phyloP scores from a whole-genome alignment of 2,888 invertebrate genomes.

The Rugalucina vietnamica region DNA sequence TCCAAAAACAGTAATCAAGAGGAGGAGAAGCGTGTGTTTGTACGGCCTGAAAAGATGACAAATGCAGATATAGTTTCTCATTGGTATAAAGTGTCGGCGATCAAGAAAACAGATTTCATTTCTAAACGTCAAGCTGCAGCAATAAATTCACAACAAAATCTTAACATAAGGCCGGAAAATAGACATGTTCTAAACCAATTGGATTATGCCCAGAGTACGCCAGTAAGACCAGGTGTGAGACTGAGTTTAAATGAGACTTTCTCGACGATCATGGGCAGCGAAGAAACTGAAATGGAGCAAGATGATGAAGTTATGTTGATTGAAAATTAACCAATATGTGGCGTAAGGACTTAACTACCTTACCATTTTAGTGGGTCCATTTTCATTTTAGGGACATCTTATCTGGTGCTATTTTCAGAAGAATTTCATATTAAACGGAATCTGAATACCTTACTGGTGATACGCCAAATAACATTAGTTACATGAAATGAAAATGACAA shows the following conservation, averaged over 20 bases:
- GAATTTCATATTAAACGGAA: too few species aligned
- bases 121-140: background rate
- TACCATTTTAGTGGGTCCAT: too few species aligned
- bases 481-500: too few species aligned
- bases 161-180: background rate
- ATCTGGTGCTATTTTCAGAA: too few species aligned
- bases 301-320: constrained; percentile 48
- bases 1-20: background rate
- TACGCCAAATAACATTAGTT: too few species aligned
- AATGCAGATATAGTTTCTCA: background rate
- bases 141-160: background rate
- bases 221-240: constrained; percentile 24
- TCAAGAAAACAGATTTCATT: background rate
- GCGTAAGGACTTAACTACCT: too few species aligned
- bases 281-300: constrained; percentile 26
- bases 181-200: background rate
- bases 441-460: too few species aligned
- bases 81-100: background rate
- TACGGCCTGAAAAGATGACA: background rate
- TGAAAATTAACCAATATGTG: too few species aligned
- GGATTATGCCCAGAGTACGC: constrained; percentile 48
- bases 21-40: background rate
- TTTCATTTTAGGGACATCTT: too few species aligned
- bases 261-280: constrained; percentile 48
- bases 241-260: constrained; percentile 48